These are phyloP conservation scores for Sialis fuliginosa DNA, from an alignment of 2,888 invertebrate genomes.

Conservation along the genomic window DNA sequence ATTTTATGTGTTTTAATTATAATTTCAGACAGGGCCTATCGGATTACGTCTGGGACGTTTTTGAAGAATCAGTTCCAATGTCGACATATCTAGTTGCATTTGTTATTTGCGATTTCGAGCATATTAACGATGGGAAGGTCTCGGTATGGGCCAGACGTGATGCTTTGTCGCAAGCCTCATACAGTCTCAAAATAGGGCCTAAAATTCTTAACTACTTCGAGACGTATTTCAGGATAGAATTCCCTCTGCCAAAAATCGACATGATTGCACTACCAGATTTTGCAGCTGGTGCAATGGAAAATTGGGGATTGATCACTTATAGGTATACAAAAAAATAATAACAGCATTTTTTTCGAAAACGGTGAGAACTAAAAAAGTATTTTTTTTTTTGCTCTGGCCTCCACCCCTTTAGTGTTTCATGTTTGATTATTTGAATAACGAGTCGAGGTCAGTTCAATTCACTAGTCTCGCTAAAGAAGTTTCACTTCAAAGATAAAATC, in stretches of 20 bases:
- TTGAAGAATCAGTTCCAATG: constrained; percentile 64
- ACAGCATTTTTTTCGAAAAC: background rate
- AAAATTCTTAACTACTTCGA: constrained; percentile 52
- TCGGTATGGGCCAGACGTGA: constrained; percentile 53
- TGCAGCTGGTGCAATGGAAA: constrained; percentile 79
- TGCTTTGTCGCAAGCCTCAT: constrained; percentile 52
- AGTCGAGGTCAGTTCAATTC: no score
- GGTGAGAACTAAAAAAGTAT: background rate
- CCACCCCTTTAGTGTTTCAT: background rate
- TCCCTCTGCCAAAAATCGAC: constrained; percentile 69
- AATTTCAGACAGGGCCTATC: constrained; percentile 32
- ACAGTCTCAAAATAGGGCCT: constrained; percentile 60
- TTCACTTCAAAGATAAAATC: no score
- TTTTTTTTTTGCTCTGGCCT: background rate
- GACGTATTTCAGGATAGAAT: constrained; percentile 55
- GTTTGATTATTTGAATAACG: no score
- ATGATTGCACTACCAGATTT: constrained; percentile 90
- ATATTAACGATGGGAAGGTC: constrained; percentile 36
- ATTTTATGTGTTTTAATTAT: background rate
- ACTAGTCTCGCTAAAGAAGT: no score
- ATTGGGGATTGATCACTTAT: constrained; percentile 67
- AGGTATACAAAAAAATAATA: constrained; percentile 26
- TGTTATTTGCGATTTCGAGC: constrained; percentile 58
- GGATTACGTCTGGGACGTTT: constrained; percentile 61
- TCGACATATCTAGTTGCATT: constrained; percentile 81